Percentiles rank a stretch among this genome's conserved stretches.
Conservation (phyloP, 1,140 invertebrate genomes). For the Drosophila parabipectinata region DNA sequence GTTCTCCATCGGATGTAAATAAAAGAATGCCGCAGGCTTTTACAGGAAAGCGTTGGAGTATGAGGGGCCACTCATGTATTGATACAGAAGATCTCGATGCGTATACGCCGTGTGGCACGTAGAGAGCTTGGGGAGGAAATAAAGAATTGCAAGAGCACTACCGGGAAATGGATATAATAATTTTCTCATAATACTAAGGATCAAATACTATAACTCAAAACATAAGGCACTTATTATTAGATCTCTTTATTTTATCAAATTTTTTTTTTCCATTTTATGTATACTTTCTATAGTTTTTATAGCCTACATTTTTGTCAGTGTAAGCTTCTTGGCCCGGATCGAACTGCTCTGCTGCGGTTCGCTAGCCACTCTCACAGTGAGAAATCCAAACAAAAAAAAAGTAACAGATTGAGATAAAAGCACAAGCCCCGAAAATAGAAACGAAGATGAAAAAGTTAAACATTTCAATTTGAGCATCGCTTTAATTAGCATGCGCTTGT, state of each 20-base stretch:
- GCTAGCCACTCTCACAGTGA: constrained; percentile 16
- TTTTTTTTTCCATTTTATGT: not conserved
- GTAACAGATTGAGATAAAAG: constrained; percentile 26
- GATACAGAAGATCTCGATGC: constrained; percentile 23
- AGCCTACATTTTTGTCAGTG: constrained; percentile 10
- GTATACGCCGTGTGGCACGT: constrained; percentile 49
- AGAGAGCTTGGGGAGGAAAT: not conserved
- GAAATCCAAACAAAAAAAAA: constrained; percentile 2
- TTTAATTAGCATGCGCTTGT: constrained; percentile 80
- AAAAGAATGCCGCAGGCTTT: constrained; percentile 23
- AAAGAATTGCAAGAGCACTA: not conserved
- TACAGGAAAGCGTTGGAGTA: not conserved
- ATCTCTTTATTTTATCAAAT: not conserved
- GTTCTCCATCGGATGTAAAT: constrained; percentile 60
- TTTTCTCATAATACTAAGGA: not conserved
- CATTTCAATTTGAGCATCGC: constrained; percentile 78
- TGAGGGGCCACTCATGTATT: constrained; percentile 40
- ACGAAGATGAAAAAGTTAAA: constrained; percentile 70
- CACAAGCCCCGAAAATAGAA: constrained; percentile 19
- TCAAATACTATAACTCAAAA: too few species aligned
- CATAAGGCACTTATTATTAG: too few species aligned
- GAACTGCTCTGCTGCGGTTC: constrained; percentile 50
- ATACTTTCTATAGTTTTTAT: not conserved
- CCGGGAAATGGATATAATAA: not conserved
- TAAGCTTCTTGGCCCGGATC: constrained; percentile 17